A percentile compares a stretch with the other conserved stretches of the same genome.
Evolutionary conservation across 1,140 invertebrate species (phyloP).

Genomic region (Aporrectodea caliginosa): DNA sequence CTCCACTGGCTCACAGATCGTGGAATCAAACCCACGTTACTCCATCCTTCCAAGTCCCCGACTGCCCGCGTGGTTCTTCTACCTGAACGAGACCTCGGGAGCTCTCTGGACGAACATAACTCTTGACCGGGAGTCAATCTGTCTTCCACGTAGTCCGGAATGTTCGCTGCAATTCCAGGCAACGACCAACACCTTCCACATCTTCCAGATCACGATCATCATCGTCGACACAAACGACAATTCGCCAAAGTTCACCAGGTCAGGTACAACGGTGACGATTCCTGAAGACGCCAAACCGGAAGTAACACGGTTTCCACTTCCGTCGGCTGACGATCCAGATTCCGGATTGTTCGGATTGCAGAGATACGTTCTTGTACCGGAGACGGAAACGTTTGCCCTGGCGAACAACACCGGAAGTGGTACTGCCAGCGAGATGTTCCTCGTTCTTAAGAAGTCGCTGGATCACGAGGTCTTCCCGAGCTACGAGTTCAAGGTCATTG

Average conservation of each 20-base stretch:
- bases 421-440: not conserved
- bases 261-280: not conserved
- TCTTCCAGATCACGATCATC: constrained; percentile 10
- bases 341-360: constrained; percentile 16
- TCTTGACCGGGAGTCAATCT: constrained; percentile 12
- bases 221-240: constrained; percentile 32
- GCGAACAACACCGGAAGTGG: not conserved
- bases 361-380: not conserved
- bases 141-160: not conserved
- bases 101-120: not conserved
- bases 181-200: constrained; percentile 10
- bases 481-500: constrained; percentile 11
- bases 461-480: not conserved
- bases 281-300: constrained; percentile 22
- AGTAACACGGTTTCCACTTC: constrained; percentile 27
- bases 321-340: constrained; percentile 37
- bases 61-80: not conserved
- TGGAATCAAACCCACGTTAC: no score
- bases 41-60: not conserved
- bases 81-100: not conserved
- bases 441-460: not conserved
- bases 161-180: not conserved
- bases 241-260: constrained; percentile 13
- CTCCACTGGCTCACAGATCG: not conserved
- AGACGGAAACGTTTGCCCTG: not conserved